Percentiles rank a stretch among this genome's conserved stretches.
These are phyloP conservation scores for Centropus bengalensis DNA, from an alignment of 2,113 vertebrate genomes.

Conservation along the genomic window DNA sequence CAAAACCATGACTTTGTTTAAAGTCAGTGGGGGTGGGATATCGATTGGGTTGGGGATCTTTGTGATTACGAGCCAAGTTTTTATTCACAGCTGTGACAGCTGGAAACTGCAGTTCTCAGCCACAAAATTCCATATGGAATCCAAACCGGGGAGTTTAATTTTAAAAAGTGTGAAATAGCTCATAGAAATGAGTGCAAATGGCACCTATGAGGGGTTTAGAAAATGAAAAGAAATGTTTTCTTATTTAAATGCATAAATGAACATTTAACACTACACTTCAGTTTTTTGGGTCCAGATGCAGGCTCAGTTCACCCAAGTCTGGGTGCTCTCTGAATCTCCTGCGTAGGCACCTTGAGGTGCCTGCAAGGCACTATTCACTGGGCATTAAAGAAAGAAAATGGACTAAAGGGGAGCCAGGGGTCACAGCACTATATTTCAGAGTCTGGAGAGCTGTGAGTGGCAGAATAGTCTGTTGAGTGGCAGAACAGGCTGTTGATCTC, in stretches of 20 bases:
- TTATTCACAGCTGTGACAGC: neutral
- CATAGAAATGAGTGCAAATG: neutral
- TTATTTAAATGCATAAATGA: neutral
- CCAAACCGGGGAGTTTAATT: neutral
- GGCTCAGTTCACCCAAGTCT: neutral
- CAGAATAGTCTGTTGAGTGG: neutral
- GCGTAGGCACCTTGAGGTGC: neutral
- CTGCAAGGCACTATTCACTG: neutral
- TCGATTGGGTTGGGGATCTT: fast-evolving
- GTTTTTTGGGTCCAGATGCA: neutral
- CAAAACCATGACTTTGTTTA: neutral
- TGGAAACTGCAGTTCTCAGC: neutral
- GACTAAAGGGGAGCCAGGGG: fast-evolving
- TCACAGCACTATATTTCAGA: fast-evolving
- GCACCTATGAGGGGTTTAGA: neutral
- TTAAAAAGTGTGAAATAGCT: neutral
- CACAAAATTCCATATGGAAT: neutral
- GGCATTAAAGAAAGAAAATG: neutral
- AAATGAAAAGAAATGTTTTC: neutral
- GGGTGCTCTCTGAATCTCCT: neutral
- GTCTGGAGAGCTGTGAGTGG: neutral
- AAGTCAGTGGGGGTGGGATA: neutral
- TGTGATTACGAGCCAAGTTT: neutral
- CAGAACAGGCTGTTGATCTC: neutral
- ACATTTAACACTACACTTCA: neutral